phyloP scores from a whole-genome alignment of 2,113 vertebrate genomes.

The Brienomyrus longianalis region DNA sequence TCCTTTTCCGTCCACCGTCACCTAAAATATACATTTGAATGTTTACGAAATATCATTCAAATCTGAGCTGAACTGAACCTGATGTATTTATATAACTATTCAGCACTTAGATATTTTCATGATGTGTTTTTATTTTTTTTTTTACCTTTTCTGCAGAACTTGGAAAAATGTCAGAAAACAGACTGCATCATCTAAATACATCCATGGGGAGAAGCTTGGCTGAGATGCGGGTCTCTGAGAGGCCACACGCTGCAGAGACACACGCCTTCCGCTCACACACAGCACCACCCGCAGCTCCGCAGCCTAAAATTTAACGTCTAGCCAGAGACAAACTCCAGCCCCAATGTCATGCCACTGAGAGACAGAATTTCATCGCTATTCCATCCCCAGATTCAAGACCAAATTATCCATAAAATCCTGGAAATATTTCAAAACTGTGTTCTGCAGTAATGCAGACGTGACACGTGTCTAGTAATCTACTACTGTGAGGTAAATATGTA shows the following conservation, averaged over 20 bases:
- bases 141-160: background rate
- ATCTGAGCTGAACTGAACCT: background rate
- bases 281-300: background rate
- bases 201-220: background rate
- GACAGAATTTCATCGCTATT: background rate
- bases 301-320: background rate
- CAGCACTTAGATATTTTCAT: background rate
- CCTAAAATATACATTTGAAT: background rate
- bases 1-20: background rate
- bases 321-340: background rate
- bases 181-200: background rate
- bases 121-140: background rate
- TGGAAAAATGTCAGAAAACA: background rate
- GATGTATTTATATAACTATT: background rate
- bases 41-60: background rate
- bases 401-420: background rate
- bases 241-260: background rate
- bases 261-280: background rate
- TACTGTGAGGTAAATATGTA: background rate
- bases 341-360: background rate
- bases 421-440: conserved; percentile 5
- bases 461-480: background rate
- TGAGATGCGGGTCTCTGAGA: background rate
- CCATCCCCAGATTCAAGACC: background rate
- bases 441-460: background rate